Conservation (phyloP, 2,797 vertebrate genomes). For the Rhabdophis nuchalis region DNA sequence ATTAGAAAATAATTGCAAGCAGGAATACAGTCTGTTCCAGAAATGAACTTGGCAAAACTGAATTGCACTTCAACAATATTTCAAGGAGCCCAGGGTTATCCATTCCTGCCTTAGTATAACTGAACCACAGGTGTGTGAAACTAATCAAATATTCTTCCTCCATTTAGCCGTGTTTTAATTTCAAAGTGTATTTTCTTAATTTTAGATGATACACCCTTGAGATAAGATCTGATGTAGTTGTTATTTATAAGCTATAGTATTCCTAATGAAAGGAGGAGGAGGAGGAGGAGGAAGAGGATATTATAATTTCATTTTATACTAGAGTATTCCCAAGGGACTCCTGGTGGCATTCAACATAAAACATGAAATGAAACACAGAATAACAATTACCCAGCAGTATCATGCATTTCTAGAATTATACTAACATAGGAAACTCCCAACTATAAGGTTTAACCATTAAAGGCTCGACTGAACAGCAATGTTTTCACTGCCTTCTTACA, state of each 20-base stretch:
- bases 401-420: not conserved
- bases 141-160: not conserved
- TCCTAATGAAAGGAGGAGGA: not conserved
- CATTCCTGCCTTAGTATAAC: not conserved
- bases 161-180: not conserved
- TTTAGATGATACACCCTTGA: not conserved
- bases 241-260: not conserved
- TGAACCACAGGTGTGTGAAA: not conserved
- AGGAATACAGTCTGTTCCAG: not conserved
- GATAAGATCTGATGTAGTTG: not conserved
- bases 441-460: not conserved
- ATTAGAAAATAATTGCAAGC: not conserved
- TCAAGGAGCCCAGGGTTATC: not conserved
- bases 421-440: not conserved
- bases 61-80: not conserved
- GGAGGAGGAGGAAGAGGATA: not conserved
- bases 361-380: not conserved
- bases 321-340: not conserved
- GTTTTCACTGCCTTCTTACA: not conserved
- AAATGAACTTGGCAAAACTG: not conserved
- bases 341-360: not conserved
- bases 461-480: not conserved
- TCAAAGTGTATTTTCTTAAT: not conserved
- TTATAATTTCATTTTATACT: not conserved
- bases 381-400: not conserved